These are phyloP conservation scores for Sycobia sp. DNA, from an alignment of 1,140 invertebrate species.

Conservation along the genomic window DNA sequence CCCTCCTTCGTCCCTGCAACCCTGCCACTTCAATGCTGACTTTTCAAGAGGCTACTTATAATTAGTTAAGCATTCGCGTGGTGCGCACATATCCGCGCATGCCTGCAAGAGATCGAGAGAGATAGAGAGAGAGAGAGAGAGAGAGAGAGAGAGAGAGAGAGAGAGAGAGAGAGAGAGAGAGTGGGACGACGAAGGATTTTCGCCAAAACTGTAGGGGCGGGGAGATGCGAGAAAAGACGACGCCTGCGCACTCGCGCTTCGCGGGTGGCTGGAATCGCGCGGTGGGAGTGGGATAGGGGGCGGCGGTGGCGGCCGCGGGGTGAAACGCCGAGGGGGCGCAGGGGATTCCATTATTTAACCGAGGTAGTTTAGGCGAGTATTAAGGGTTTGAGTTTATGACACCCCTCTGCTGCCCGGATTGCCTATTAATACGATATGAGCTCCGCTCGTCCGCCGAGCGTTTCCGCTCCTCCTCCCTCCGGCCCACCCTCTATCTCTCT, in stretches of 20 bases:
- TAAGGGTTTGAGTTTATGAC: slow-evolving; percentile 64
- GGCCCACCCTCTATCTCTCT: slow-evolving; percentile 12
- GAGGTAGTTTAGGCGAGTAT: slow-evolving; percentile 64
- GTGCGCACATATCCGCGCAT: neutral
- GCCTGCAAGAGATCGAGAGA: too few species aligned
- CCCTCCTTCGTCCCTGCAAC: too few species aligned
- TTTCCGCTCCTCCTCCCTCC: slow-evolving; percentile 31
- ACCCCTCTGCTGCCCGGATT: slow-evolving; percentile 62
- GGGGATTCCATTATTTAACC: slow-evolving; percentile 62
- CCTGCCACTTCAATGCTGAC: too few species aligned
- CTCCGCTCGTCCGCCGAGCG: slow-evolving; percentile 48
- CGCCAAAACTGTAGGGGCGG: too few species aligned
- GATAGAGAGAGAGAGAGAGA: too few species aligned
- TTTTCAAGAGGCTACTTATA: slow-evolving; percentile 22
- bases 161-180: too few species aligned
- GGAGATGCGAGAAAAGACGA: too few species aligned
- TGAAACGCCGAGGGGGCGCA: slow-evolving; percentile 37
- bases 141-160: too few species aligned
- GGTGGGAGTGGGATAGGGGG: neutral
- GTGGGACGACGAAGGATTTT: slow-evolving; percentile 17
- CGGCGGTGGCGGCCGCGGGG: neutral
- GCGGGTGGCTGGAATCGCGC: neutral
- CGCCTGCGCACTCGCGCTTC: neutral
- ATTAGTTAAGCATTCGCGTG: slow-evolving; percentile 28
- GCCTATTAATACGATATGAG: slow-evolving; percentile 65